Percentiles rank a stretch among this genome's conserved stretches.
Conservation (phyloP, 2,888 invertebrate species). For the Cosmorhoe ocellata region DNA sequence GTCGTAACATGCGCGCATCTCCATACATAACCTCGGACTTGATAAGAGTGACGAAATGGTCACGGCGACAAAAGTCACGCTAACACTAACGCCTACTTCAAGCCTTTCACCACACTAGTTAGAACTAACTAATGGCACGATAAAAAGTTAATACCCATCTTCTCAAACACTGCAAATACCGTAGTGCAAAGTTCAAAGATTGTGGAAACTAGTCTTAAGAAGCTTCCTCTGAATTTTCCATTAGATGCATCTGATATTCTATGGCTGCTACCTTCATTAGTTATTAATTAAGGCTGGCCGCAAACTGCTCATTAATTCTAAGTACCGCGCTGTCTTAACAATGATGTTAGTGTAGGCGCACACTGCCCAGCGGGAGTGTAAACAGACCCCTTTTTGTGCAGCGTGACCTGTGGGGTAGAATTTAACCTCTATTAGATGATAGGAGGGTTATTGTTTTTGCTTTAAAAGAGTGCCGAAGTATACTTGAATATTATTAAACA, state of each 20-base stretch:
- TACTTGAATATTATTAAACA: too few relatives aligned
- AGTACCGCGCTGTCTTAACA: constrained; percentile 53
- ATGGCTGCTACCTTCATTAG: constrained; percentile 50
- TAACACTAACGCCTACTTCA: too few relatives aligned
- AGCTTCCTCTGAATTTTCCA: constrained; percentile 19
- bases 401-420: constrained; percentile 9
- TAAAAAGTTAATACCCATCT: too few relatives aligned
- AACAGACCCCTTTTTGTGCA: constrained; percentile 24
- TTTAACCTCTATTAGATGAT: constrained; percentile 12
- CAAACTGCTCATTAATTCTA: constrained; percentile 64
- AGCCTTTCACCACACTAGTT: too few relatives aligned
- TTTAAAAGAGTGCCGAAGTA: background rate
- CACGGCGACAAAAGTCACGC: too few relatives aligned
- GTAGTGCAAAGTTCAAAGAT: constrained; percentile 9
- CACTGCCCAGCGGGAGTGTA: constrained; percentile 31
- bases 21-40: too few relatives aligned
- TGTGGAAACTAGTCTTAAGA: constrained; percentile 23
- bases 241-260: constrained; percentile 41
- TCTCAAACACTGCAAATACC: constrained; percentile 5
- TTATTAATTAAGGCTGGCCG: constrained; percentile 61
- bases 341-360: constrained; percentile 39
- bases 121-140: background rate
- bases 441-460: constrained; percentile 7
- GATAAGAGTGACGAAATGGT: too few relatives aligned
- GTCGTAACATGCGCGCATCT: too few relatives aligned